Evolutionary conservation across 1,140 invertebrate species (phyloP).

Genomic region (Pristionchus pacificus): DNA sequence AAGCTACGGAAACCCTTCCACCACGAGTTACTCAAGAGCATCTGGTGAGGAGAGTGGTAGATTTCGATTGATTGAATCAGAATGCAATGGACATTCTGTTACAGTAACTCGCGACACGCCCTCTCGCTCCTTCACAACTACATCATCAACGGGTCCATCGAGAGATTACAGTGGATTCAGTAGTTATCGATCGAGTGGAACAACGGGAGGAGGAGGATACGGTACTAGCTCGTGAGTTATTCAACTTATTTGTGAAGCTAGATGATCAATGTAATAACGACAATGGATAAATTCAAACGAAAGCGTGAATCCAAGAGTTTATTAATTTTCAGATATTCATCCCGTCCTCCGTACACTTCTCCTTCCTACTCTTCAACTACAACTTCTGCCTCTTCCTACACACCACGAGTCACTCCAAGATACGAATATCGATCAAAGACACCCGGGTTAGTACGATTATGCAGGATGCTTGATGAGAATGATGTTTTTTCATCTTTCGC

Average conservation of each 20-base stretch:
- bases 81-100: neutral
- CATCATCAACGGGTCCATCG: neutral
- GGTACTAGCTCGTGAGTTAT: neutral
- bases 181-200: neutral
- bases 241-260: neutral
- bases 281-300: neutral
- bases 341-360: slow-evolving; percentile 20
- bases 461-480: too few species aligned
- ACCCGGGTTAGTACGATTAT: too few species aligned
- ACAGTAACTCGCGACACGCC: neutral
- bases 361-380: slow-evolving; percentile 11
- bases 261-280: slow-evolving; percentile 10
- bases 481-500: too few species aligned
- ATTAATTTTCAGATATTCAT: slow-evolving; percentile 16
- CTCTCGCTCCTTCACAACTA: neutral
- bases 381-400: slow-evolving; percentile 9
- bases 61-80: neutral
- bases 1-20: neutral
- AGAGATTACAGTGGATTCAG: slow-evolving; percentile 7
- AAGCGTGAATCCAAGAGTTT: neutral
- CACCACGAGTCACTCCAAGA: slow-evolving; percentile 16
- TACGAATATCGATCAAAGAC: slow-evolving; percentile 29
- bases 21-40: neutral
- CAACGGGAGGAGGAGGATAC: neutral
- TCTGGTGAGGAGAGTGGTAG: neutral